phyloP scores from a whole-genome alignment of 2,113 vertebrate genomes.

The Alligator sinensis region DNA sequence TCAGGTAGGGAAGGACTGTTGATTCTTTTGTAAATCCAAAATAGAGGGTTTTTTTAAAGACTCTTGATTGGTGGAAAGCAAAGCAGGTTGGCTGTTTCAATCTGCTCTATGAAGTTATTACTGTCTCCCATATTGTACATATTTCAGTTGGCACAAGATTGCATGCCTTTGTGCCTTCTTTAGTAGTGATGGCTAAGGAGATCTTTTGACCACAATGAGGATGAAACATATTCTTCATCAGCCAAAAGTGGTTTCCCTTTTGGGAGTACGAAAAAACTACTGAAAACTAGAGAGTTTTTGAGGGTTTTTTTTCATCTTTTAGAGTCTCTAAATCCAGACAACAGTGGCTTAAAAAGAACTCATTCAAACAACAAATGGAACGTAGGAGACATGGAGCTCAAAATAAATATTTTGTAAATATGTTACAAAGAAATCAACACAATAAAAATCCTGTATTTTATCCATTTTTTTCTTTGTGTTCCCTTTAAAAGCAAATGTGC shows the following conservation, averaged over 20 bases:
- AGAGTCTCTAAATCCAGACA: conserved; percentile 1
- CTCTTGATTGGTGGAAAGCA: background rate
- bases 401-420: background rate
- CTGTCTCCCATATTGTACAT: background rate
- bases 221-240: background rate
- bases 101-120: background rate
- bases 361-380: background rate
- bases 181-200: background rate
- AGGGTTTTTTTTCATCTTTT: background rate
- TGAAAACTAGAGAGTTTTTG: background rate
- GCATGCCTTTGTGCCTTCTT: background rate
- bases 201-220: background rate
- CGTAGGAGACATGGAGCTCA: rapidly evolving
- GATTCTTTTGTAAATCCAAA: conserved; percentile 32
- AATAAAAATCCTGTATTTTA: background rate
- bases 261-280: background rate
- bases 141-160: background rate
- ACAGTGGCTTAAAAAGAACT: conserved; percentile 11
- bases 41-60: background rate
- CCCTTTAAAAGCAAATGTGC: background rate
- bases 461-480: background rate
- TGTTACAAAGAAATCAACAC: background rate
- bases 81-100: conserved; percentile 7
- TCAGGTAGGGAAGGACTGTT: background rate
- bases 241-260: background rate